Evolutionary conservation across 1,140 invertebrate species (phyloP).

Genomic region (Diorhabda carinulata): DNA sequence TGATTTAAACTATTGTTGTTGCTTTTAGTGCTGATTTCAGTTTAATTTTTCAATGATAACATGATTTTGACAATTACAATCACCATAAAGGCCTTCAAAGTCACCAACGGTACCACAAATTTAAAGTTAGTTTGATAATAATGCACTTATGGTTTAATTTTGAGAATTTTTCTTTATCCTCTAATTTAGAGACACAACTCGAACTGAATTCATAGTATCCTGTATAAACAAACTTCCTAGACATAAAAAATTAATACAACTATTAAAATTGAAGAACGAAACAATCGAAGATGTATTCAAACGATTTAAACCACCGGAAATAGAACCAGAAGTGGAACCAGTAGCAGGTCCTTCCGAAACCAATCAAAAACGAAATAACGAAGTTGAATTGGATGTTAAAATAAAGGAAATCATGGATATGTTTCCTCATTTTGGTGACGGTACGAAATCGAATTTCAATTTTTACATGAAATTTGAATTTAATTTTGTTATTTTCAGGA

Average conservation of each 20-base stretch:
- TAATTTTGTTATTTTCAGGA: slow-evolving; percentile 33
- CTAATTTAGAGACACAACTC: slow-evolving; percentile 38
- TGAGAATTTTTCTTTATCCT: slow-evolving; percentile 4
- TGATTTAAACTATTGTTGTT: background rate
- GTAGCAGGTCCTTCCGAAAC: slow-evolving; percentile 18
- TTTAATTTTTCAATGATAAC: background rate
- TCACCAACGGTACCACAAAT: background rate
- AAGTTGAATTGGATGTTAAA: slow-evolving; percentile 51
- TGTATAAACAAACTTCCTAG: slow-evolving; percentile 37
- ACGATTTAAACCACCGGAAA: slow-evolving; percentile 18
- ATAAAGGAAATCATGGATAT: slow-evolving; percentile 74
- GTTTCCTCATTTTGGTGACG: slow-evolving; percentile 74
- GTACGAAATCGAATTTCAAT: slow-evolving; percentile 66
- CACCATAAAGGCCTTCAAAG: background rate
- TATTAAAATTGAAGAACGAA: slow-evolving; percentile 29
- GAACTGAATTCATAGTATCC: slow-evolving; percentile 40
- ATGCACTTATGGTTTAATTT: background rate
- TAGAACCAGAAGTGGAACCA: slow-evolving; percentile 13
- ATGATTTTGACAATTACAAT: background rate
- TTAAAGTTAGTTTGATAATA: background rate
- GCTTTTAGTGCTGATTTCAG: background rate
- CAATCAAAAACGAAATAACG: slow-evolving; percentile 18
- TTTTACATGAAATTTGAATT: slow-evolving; percentile 52
- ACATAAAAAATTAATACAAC: slow-evolving; percentile 27
- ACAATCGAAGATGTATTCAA: slow-evolving; percentile 23